Evolutionary conservation across 2,797 vertebrate genomes (phyloP), one percentile per base, ranked within the genome.

Genomic region (Galago senegalensis): DNA sequence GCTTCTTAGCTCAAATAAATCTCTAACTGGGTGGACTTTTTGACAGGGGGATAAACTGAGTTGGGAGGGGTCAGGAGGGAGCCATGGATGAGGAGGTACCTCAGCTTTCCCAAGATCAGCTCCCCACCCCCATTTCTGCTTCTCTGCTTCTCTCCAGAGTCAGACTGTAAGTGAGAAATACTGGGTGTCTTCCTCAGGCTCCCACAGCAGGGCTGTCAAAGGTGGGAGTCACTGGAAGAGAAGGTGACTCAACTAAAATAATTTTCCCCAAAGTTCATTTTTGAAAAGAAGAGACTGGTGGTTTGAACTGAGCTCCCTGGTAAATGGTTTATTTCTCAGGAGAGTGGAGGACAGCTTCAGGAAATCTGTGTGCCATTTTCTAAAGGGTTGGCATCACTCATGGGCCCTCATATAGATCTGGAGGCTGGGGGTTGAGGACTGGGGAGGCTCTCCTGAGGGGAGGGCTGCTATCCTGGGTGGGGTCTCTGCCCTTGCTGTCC

Each of bases 231-330:
- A 29, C 53, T 58, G 17, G n/a, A 79, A 43, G 40, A 10, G 34
- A 79, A 88, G 25, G 43, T 85, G 81, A 87, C 23, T 79, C 63
- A 89, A n/a, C 67, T 83, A 79, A 63, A 91, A 81, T 72, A 53
- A 49, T 91, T 91, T 84, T 37, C 40, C 77, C 53, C 23, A 56
- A 88, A 89, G 69, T 72, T 7, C 43, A 31, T 91, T 80, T 88
- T 43, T 37, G 7, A 76, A 60, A 93, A 90, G 73, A 82, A 67
- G 31, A 58, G 77, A 1, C 43, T 34, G 23, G 25, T 69, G 58
- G 53, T 61, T 63, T 80, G 84, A 46, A 61, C 37, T 23, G 72
- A 75, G n/a, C 63, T 86, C 27, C 21, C 20, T 29, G 6, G 14
- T 37, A 82, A 56, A 69, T 83, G 77, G 65, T 60, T 65, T 75